Percentiles rank a stretch among this genome's conserved stretches.
These are phyloP conservation scores for Neodiprion fabricii DNA, from an alignment of 1,140 invertebrate genomes.

Conservation along the genomic window DNA sequence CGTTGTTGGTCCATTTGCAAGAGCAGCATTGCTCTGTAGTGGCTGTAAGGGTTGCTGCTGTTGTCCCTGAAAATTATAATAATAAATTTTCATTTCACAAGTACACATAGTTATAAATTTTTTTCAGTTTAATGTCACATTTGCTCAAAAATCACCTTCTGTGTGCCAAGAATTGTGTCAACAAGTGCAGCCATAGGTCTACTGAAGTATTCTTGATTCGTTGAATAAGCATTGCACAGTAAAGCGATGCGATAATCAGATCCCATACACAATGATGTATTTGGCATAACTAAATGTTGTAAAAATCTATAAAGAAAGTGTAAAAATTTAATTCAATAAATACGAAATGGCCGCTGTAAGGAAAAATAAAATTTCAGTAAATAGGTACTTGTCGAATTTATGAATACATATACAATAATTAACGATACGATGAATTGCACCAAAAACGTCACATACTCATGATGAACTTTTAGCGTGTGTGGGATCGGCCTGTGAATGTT, in stretches of 20 bases:
- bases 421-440: neutral
- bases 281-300: slow-evolving; percentile 80
- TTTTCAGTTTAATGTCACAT: no score
- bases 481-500: slow-evolving; percentile 83
- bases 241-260: slow-evolving; percentile 90
- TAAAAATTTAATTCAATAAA: slow-evolving; percentile 21
- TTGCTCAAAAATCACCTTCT: slow-evolving; percentile 60
- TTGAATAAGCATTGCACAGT: slow-evolving; percentile 94
- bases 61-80: slow-evolving; percentile 43
- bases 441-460: slow-evolving; percentile 69
- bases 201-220: slow-evolving; percentile 83
- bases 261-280: slow-evolving; percentile 72
- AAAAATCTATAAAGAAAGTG: slow-evolving; percentile 69
- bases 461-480: slow-evolving; percentile 81
- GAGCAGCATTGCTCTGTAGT: slow-evolving; percentile 59
- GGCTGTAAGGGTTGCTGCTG: slow-evolving; percentile 55
- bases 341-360: slow-evolving; percentile 6
- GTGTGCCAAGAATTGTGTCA: slow-evolving; percentile 84
- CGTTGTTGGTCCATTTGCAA: slow-evolving; percentile 71
- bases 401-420: slow-evolving; percentile 11
- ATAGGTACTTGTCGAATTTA: slow-evolving; percentile 9
- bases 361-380: slow-evolving; percentile 10
- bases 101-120: neutral
- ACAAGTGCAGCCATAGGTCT: slow-evolving; percentile 88
- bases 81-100: neutral